Evolutionary conservation across 1,140 invertebrate genomes (phyloP).

Genomic region (Trialeurodes vaporariorum): DNA sequence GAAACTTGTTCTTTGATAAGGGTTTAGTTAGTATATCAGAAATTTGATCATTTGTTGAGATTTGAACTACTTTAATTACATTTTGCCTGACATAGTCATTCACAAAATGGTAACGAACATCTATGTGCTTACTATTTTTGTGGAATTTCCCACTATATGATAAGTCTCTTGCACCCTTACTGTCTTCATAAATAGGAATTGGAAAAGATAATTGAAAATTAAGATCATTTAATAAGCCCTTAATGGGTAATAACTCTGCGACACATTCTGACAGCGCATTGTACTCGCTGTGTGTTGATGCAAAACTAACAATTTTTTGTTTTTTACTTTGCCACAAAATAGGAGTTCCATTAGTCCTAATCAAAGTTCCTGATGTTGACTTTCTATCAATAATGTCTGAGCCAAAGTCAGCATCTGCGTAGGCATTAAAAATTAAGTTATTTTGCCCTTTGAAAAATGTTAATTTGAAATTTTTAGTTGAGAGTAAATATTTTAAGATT

Average conservation of each 20-base stretch:
- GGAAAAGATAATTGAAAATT: not conserved
- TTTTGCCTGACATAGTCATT: not conserved
- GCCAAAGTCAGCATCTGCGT: slow-evolving; percentile 35
- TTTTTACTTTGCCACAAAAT: slow-evolving; percentile 25
- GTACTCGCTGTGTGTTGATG: slow-evolving; percentile 26
- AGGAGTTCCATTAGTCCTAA: slow-evolving; percentile 26
- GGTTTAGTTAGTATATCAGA: slow-evolving; percentile 9
- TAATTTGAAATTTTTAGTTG: not conserved
- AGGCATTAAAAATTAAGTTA: slow-evolving; percentile 11
- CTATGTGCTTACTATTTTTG: slow-evolving; percentile 1
- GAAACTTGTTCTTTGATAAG: not conserved
- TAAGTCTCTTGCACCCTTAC: not conserved
- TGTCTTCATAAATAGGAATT: slow-evolving; percentile 3
- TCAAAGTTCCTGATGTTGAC: slow-evolving; percentile 33
- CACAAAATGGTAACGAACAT: not conserved
- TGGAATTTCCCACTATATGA: slow-evolving; percentile 2
- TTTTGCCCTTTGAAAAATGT: not conserved
- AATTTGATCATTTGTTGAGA: not conserved
- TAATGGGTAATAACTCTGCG: slow-evolving; percentile 16
- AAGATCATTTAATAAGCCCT: not conserved
- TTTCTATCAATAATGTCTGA: slow-evolving; percentile 28
- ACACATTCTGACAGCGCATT: slow-evolving; percentile 21
- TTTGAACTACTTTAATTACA: not conserved
- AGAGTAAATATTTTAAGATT: slow-evolving; percentile 5
- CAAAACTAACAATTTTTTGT: slow-evolving; percentile 23